Evolutionary conservation across 1,140 invertebrate species (phyloP), one percentile per base, ranked within the genome.

Genomic region (Heliconius hermathena): DNA sequence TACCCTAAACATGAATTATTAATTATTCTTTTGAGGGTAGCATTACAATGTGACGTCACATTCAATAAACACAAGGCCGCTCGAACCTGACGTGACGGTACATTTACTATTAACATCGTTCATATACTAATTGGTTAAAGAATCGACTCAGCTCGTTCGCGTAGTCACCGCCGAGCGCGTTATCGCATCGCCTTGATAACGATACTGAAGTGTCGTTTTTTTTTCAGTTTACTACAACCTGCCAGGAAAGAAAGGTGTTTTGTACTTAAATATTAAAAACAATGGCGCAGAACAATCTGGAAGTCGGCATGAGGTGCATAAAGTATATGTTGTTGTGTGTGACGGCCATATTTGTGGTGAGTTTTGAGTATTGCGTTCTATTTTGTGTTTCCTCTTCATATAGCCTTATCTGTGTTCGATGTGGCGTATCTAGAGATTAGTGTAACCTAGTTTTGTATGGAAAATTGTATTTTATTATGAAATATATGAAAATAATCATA

Each of bases 341-440:
- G 83, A 98, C 98, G 91, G 96, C 97, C 71, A 96, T 98, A 85
- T 98, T 98, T 94, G 97, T 97, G 96, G 98, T 98, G 90, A 96
- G 97, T 97, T 73, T 77, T 38, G 6, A 22, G 38, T 84, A 77
- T 81, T 82, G 73, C 79, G 76, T 80, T 75, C 74, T 66, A 77
- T 72, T 73, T 57, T 70, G 20, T 29, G n/a, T 33, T 66, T 29
- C 2, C 8, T 22, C n/a, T 0, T 26, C 22, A 29, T 29, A 66
- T 26, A 8, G 9, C 20, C 71, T n/a, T n/a, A n/a, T n/a, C n/a
- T n/a, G n/a, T n/a, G n/a, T n/a, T n/a, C n/a, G n/a, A n/a, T n/a
- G n/a, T n/a, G n/a, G n/a, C n/a, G n/a, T n/a, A n/a, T n/a, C n/a
- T n/a, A n/a, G n/a, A n/a, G n/a, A 71, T 71, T 36, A 71, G 33